Conservation (phyloP, 2,888 invertebrate genomes). For the Latheticus oryzae region DNA sequence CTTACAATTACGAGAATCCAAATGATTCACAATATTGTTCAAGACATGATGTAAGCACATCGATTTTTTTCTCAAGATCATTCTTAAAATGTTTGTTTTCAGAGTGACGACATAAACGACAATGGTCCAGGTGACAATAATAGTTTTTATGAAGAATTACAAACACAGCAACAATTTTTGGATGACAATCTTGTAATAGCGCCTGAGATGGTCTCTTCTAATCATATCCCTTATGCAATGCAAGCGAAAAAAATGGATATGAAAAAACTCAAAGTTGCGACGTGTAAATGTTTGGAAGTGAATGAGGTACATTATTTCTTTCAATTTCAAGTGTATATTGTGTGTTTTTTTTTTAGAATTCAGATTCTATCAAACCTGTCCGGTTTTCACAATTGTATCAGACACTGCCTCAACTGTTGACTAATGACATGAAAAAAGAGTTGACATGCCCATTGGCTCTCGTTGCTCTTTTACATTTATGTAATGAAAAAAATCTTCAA, state of each 20-base stretch:
- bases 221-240: conserved; percentile 82
- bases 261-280: conserved; percentile 81
- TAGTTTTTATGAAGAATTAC: conserved; percentile 52
- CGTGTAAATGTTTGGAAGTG: conserved; percentile 71
- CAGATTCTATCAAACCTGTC: too few species aligned
- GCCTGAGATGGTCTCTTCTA: conserved; percentile 76
- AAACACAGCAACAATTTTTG: conserved; percentile 48
- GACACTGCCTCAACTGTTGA: too few species aligned
- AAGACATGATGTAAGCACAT: conserved; percentile 40
- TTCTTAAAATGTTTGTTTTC: conserved; percentile 13
- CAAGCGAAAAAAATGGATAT: conserved; percentile 89
- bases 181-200: conserved; percentile 74
- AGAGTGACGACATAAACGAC: conserved; percentile 45
- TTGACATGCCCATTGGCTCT: too few species aligned
- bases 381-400: too few species aligned
- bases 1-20: conserved; percentile 70
- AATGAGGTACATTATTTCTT: too few species aligned
- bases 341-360: too few species aligned
- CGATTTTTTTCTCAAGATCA: conserved; percentile 6
- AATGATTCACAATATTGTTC: conserved; percentile 69
- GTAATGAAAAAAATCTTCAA: too few species aligned
- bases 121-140: conserved; percentile 63
- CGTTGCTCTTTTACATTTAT: too few species aligned
- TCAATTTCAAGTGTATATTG: too few species aligned
- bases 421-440: too few species aligned